Percentiles rank a stretch among this genome's conserved stretches.
Evolutionary conservation across 2,888 invertebrate species (phyloP).

Genomic region (Morinoia aosen): DNA sequence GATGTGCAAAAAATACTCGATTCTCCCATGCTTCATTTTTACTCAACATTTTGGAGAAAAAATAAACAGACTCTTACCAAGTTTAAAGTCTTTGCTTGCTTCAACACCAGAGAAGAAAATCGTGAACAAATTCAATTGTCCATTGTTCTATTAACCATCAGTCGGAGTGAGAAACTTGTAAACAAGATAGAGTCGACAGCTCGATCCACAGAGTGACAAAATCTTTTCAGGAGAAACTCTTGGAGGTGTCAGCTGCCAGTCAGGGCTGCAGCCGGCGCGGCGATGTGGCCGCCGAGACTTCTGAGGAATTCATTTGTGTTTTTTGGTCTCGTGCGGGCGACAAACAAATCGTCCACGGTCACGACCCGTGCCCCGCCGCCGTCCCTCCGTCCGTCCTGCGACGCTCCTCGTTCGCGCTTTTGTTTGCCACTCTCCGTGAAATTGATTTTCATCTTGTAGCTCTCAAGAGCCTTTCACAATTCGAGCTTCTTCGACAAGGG

Average conservation of each 20-base stretch:
- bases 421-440: neutral
- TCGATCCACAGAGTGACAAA: neutral
- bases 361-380: slow-evolving; percentile 45
- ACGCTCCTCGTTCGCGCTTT: neutral
- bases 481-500: neutral
- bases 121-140: slow-evolving; percentile 12
- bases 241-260: neutral
- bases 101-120: neutral
- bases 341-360: slow-evolving; percentile 51
- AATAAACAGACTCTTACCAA: neutral
- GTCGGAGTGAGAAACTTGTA: slow-evolving; percentile 3
- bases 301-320: slow-evolving; percentile 27
- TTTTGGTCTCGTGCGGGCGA: slow-evolving; percentile 37
- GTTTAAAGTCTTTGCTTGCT: neutral
- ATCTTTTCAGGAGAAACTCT: neutral
- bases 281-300: neutral
- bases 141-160: slow-evolving; percentile 9
- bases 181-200: slow-evolving; percentile 3
- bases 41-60: neutral
- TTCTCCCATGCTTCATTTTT: neutral
- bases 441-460: slow-evolving; percentile 4
- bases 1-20: neutral
- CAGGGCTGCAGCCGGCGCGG: neutral
- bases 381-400: neutral
- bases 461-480: neutral